phyloP scores from a whole-genome alignment of 2,797 vertebrate genomes.

The Platalea minor region DNA sequence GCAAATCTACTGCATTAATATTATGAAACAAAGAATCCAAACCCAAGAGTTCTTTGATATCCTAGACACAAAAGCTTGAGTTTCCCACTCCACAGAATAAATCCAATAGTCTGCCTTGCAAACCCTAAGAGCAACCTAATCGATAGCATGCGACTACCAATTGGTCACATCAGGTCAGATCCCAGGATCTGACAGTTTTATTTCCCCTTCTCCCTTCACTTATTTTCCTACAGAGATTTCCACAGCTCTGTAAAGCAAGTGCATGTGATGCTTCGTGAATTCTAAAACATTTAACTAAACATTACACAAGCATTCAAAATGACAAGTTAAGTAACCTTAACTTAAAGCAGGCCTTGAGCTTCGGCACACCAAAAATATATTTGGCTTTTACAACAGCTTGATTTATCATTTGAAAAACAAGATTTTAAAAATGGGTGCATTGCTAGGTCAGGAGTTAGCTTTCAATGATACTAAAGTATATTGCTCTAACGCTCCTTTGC shows the following conservation, averaged over 20 bases:
- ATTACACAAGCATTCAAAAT: constrained; percentile 19
- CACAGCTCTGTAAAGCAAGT: background rate
- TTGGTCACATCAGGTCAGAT: background rate
- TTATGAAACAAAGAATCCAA: constrained; percentile 37
- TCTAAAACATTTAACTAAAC: constrained; percentile 17
- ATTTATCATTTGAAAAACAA: constrained; percentile 23
- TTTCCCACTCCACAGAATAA: background rate
- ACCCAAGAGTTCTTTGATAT: background rate
- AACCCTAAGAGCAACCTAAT: background rate
- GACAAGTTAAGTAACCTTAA: constrained; percentile 53
- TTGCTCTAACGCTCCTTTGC: background rate
- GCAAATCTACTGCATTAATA: constrained; percentile 36
- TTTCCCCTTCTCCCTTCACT: background rate
- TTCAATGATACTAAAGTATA: background rate
- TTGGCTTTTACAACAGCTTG: background rate
- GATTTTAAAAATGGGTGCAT: background rate
- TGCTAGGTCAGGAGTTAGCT: background rate
- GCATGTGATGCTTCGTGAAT: background rate
- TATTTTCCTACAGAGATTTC: background rate
- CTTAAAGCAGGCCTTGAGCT: constrained; percentile 41
- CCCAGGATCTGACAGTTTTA: background rate
- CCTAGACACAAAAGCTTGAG: background rate
- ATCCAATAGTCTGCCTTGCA: background rate
- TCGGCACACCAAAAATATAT: background rate
- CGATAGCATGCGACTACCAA: rapidly evolving